These are phyloP conservation scores for Helogale parvula DNA, from an alignment of 2,113 vertebrate species.

Conservation along the genomic window DNA sequence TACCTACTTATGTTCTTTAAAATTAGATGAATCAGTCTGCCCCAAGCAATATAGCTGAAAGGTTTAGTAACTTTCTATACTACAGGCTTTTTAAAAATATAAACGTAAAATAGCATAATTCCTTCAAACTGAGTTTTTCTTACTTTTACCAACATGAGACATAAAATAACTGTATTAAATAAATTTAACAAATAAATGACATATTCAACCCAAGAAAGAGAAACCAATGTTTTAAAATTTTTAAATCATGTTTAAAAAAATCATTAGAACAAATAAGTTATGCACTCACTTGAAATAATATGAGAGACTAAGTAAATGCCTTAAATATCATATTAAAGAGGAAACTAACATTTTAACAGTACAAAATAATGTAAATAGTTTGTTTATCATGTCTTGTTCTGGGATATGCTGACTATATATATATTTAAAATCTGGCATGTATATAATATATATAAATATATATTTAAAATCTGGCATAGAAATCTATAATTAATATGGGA, in stretches of 20 bases:
- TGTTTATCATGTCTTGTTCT: neutral
- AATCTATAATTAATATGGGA: neutral
- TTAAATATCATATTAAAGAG: neutral
- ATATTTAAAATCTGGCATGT: neutral
- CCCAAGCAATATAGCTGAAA: neutral
- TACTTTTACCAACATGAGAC: constrained; percentile 11
- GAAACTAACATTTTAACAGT: neutral
- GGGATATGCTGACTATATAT: neutral
- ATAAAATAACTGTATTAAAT: constrained; percentile 18
- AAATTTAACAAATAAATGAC: constrained; percentile 23
- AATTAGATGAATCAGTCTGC: neutral
- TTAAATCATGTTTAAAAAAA: neutral
- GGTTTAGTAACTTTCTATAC: neutral
- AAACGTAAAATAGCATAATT: constrained; percentile 52
- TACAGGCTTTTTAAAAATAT: neutral
- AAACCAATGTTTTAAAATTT: neutral
- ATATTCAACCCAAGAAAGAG: constrained; percentile 26
- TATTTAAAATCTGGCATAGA: neutral
- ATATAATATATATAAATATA: too few species aligned
- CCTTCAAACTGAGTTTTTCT: neutral
- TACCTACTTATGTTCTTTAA: neutral
- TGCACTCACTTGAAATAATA: neutral
- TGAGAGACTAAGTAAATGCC: neutral
- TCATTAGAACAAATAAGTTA: neutral
- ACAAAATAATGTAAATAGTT: neutral